phyloP scores from a whole-genome alignment of 2,113 vertebrate genomes.

The Apus apus region DNA sequence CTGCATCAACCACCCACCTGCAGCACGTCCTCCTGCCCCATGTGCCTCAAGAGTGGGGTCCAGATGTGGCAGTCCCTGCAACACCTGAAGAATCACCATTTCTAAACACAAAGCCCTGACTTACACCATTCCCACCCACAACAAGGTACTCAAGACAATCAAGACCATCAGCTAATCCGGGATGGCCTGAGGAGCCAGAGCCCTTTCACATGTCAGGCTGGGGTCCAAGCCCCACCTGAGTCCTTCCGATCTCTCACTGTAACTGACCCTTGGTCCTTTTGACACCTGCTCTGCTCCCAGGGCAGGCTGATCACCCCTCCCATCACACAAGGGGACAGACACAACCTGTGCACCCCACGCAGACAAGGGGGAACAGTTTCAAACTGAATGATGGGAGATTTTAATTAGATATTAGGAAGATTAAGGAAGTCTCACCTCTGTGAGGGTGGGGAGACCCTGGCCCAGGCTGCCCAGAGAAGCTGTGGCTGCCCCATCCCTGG shows the following conservation, averaged over 20 bases:
- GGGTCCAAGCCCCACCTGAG: fast-evolving
- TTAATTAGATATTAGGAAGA: no score
- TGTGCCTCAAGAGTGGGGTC: not conserved
- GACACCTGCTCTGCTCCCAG: not conserved
- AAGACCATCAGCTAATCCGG: no score
- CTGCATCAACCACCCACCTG: not conserved
- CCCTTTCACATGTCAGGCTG: fast-evolving
- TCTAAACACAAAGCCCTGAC: not conserved
- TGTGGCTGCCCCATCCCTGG: no score
- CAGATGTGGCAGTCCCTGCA: not conserved
- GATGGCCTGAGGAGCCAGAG: not conserved
- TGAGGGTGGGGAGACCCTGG: no score
- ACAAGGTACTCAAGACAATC: not conserved
- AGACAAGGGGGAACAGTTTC: no score
- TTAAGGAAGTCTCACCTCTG: no score
- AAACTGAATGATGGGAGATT: no score
- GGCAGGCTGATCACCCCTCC: fast-evolving
- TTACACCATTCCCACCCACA: not conserved
- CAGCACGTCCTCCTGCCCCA: no score
- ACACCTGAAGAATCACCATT: fast-evolving
- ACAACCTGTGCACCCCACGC: fast-evolving
- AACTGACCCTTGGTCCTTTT: not conserved
- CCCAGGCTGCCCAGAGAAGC: no score
- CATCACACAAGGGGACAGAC: fast-evolving
- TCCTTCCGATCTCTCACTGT: not conserved